Conservation (phyloP, 1,140 invertebrate genomes). For the Globodera ellingtonae region DNA sequence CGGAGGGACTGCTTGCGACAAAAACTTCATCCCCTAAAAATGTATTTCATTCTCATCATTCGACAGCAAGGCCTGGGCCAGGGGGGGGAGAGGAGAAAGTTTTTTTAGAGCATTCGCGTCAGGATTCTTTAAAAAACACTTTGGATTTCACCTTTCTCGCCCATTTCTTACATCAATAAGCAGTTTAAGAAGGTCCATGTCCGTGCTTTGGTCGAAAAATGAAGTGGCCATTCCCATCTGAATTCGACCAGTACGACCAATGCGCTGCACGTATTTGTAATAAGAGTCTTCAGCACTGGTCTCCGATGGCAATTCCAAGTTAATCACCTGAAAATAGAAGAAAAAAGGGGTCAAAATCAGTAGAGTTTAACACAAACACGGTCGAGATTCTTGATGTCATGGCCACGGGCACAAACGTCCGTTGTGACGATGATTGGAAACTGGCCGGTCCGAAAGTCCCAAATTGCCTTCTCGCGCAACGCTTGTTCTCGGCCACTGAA, state of each 20-base stretch:
- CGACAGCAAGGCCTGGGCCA: too few species aligned
- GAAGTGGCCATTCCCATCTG: slow-evolving; percentile 40
- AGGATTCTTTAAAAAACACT: too few species aligned
- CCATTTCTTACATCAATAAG: slow-evolving; percentile 32
- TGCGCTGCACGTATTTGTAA: slow-evolving; percentile 88
- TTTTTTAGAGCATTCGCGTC: too few species aligned
- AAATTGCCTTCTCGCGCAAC: slow-evolving; percentile 83
- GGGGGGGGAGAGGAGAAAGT: too few species aligned
- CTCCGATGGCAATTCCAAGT: slow-evolving; percentile 85
- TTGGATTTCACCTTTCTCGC: too few species aligned
- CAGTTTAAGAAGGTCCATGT: slow-evolving; percentile 29
- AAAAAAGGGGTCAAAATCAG: background rate
- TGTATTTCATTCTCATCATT: background rate
- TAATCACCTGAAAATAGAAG: slow-evolving; percentile 75
- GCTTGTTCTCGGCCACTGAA: slow-evolving; percentile 78
- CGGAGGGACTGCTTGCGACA: background rate
- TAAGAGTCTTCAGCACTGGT: slow-evolving; percentile 86
- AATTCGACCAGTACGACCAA: slow-evolving; percentile 79
- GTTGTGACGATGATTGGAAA: slow-evolving; percentile 84
- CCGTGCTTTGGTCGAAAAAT: slow-evolving; percentile 49
- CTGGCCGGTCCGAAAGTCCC: slow-evolving; percentile 74
- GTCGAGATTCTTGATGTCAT: slow-evolving; percentile 88
- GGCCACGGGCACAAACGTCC: slow-evolving; percentile 85
- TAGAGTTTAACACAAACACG: slow-evolving; percentile 67
- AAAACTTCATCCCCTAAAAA: background rate